Conservation (phyloP, 2,113 vertebrate species). For the Sinocyclocheilus grahami region DNA sequence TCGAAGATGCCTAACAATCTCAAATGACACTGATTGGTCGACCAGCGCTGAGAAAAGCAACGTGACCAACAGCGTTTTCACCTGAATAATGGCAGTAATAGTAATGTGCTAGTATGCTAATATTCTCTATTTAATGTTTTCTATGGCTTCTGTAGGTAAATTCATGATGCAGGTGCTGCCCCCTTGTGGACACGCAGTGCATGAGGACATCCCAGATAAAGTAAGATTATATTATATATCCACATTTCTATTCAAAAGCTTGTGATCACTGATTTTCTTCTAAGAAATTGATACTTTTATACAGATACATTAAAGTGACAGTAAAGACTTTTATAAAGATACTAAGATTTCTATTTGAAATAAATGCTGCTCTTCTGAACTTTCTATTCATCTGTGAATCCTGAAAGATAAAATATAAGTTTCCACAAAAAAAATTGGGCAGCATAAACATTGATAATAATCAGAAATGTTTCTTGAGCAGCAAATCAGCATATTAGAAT, state of each 20-base stretch:
- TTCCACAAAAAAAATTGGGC: too few species aligned
- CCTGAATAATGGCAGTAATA: neutral
- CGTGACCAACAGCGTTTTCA: neutral
- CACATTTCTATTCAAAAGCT: neutral
- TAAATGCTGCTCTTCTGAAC: neutral
- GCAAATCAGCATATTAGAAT: too few species aligned
- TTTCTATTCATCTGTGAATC: too few species aligned
- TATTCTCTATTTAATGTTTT: neutral
- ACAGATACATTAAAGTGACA: neutral
- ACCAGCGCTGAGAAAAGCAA: neutral
- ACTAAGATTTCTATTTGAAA: neutral
- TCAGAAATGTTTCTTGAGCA: too few species aligned
- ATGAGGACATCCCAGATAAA: conserved; percentile 70
- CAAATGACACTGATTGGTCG: neutral
- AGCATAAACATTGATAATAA: too few species aligned
- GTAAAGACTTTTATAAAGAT: neutral
- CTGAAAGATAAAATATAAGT: too few species aligned
- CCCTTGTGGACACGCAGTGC: conserved; percentile 69
- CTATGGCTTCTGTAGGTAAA: conserved; percentile 58
- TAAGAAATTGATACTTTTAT: neutral
- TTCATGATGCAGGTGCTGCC: conserved; percentile 77
- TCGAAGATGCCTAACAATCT: neutral
- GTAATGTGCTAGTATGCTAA: neutral
- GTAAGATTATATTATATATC: too few species aligned
- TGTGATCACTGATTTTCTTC: neutral